Conservation (phyloP, 2,113 vertebrate species). For the Silurus asotus region DNA sequence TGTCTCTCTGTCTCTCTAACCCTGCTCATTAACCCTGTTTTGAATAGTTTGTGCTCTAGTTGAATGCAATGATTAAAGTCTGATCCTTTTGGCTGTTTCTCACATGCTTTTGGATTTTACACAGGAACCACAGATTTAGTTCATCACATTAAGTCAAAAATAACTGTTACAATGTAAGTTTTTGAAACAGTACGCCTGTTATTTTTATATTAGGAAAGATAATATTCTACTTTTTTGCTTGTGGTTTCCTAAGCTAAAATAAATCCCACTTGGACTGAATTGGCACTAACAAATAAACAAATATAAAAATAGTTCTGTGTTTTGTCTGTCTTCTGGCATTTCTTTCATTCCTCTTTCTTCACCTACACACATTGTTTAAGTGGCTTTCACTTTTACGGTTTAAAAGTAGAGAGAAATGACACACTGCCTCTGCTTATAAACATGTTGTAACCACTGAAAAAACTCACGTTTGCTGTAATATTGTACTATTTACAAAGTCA, state of each 20-base stretch:
- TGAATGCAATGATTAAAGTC: not conserved
- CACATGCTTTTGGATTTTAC: not conserved
- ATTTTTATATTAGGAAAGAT: not conserved
- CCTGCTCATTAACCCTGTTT: not conserved
- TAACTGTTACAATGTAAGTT: not conserved
- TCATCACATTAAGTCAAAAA: not conserved
- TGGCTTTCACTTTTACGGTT: conserved; percentile 15
- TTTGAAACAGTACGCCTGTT: not conserved
- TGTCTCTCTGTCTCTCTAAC: not conserved
- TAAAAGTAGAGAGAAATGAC: not conserved
- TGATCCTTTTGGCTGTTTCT: not conserved
- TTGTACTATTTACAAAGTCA: not conserved
- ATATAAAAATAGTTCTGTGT: not conserved
- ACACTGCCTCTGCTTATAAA: not conserved
- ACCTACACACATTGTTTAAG: not conserved
- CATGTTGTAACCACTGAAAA: not conserved
- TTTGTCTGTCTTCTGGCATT: not conserved
- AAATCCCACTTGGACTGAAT: not conserved
- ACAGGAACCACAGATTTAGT: not conserved
- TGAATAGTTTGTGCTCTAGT: not conserved
- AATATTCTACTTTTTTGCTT: not conserved
- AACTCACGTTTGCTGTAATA: not conserved
- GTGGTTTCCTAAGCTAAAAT: not conserved
- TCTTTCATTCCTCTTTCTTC: not conserved
- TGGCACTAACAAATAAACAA: not conserved